Percentiles rank a stretch among this genome's conserved stretches.
Evolutionary conservation across 2,888 invertebrate species (phyloP).

Genomic region (Acrobasis suavella): DNA sequence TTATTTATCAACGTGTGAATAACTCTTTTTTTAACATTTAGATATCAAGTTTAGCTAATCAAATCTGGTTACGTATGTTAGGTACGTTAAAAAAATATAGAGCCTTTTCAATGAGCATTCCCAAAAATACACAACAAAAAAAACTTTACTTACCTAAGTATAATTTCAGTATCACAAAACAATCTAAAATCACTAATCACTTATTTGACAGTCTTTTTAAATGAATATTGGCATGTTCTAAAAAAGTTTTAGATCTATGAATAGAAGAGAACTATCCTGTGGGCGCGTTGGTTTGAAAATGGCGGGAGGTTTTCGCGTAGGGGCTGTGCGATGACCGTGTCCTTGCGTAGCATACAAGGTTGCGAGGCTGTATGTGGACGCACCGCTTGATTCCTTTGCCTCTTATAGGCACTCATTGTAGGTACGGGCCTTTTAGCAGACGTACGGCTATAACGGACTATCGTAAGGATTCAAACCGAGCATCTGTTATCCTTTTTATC

Average conservation of each 20-base stretch:
- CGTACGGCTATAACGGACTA: conserved; percentile 26
- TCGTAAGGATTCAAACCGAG: conserved; percentile 5
- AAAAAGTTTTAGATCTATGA: neutral
- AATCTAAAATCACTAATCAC: conserved; percentile 6
- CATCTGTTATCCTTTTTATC: conserved; percentile 16
- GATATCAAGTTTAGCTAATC: no score
- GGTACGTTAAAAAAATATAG: no score
- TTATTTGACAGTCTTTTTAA: neutral
- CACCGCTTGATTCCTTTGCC: conserved; percentile 64
- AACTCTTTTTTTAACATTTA: no score
- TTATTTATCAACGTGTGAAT: no score
- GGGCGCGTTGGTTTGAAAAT: conserved; percentile 66
- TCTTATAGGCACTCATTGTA: conserved; percentile 69
- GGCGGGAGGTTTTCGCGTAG: conserved; percentile 63
- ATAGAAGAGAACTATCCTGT: conserved; percentile 61
- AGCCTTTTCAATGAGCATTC: no score
- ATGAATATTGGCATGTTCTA: neutral
- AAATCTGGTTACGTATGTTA: no score
- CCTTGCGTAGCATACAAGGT: conserved; percentile 78
- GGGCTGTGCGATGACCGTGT: conserved; percentile 66
- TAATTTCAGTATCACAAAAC: neutral
- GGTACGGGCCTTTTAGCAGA: conserved; percentile 49
- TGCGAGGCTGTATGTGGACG: conserved; percentile 67
- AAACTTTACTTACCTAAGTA: neutral
- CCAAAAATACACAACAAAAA: neutral